Percentiles rank a stretch among this genome's conserved stretches.
phyloP scores from a whole-genome alignment of 2,888 invertebrate species.

The Drosophila trichaetosa region DNA sequence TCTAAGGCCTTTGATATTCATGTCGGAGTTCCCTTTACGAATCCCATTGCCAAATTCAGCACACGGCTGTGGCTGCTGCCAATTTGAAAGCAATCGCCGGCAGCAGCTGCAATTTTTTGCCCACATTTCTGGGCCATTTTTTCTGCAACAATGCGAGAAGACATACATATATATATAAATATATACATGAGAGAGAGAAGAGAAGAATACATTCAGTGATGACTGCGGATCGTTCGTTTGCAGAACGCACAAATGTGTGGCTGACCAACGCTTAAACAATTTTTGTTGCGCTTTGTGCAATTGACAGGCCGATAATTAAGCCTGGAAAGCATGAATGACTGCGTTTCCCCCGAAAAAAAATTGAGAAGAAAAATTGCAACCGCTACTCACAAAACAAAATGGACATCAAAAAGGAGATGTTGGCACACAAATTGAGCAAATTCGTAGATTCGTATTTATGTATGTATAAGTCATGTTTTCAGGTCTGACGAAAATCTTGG shows the following conservation, averaged over 20 bases:
- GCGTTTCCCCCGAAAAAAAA: slow-evolving; percentile 18
- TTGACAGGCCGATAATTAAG: slow-evolving; percentile 84
- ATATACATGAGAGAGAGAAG: not conserved
- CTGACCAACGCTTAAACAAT: slow-evolving; percentile 74
- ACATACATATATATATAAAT: not conserved
- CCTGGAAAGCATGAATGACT: slow-evolving; percentile 56
- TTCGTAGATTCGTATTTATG: not conserved
- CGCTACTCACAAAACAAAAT: not conserved
- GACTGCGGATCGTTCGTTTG: slow-evolving; percentile 45
- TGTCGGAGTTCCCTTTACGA: slow-evolving; percentile 15
- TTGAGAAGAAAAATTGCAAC: not conserved
- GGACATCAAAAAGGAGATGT: slow-evolving; percentile 9
- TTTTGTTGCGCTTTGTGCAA: slow-evolving; percentile 82
- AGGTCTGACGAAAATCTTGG: slow-evolving; percentile 38
- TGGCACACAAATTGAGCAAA: slow-evolving; percentile 6
- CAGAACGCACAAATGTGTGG: slow-evolving; percentile 71
- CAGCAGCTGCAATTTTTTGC: slow-evolving; percentile 35
- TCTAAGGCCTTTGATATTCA: slow-evolving; percentile 13
- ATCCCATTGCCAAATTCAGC: slow-evolving; percentile 18
- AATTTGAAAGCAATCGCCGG: slow-evolving; percentile 61
- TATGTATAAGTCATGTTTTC: slow-evolving; percentile 10
- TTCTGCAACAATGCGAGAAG: slow-evolving; percentile 32
- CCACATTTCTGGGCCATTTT: slow-evolving; percentile 28
- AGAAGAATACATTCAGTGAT: slow-evolving; percentile 44
- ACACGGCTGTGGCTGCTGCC: slow-evolving; percentile 38